phyloP scores from a whole-genome alignment of 2,888 invertebrate genomes.

The Drosophila percnosoma region DNA sequence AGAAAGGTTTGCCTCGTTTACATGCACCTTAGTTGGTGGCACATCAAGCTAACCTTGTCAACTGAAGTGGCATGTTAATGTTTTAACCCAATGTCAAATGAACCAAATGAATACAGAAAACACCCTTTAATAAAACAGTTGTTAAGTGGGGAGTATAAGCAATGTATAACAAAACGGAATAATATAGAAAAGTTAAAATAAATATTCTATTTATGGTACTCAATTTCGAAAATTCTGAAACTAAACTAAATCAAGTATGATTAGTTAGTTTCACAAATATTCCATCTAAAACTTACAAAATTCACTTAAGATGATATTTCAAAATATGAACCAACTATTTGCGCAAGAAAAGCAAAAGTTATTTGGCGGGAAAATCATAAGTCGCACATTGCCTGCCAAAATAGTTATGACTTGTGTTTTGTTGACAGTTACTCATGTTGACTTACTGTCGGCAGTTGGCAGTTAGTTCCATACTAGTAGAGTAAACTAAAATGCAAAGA shows the following conservation, averaged over 20 bases:
- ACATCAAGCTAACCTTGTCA: slow-evolving; percentile 49
- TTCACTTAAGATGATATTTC: neutral
- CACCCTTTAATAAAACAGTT: neutral
- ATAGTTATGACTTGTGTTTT: slow-evolving; percentile 8
- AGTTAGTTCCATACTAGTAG: slow-evolving; percentile 25
- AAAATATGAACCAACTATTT: neutral
- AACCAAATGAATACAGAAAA: slow-evolving; percentile 23
- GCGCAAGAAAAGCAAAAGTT: neutral
- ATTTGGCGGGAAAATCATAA: neutral
- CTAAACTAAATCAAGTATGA: neutral
- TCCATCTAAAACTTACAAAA: neutral
- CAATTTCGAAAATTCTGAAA: neutral
- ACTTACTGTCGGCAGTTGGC: slow-evolving; percentile 46
- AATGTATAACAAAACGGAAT: neutral
- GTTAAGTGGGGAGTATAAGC: neutral
- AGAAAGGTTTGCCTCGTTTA: slow-evolving; percentile 6
- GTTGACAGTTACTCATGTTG: slow-evolving; percentile 35
- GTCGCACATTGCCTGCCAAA: neutral
- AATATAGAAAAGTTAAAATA: neutral
- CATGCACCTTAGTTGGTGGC: slow-evolving; percentile 30
- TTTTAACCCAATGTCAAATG: slow-evolving; percentile 38
- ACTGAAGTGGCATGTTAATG: slow-evolving; percentile 34
- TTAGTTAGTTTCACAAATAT: neutral
- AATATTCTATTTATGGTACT: neutral
- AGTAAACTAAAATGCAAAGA: slow-evolving; percentile 6